Evolutionary conservation across 2,797 vertebrate species (phyloP), one percentile per base, ranked within the genome.

Genomic region (Clamator glandarius): DNA sequence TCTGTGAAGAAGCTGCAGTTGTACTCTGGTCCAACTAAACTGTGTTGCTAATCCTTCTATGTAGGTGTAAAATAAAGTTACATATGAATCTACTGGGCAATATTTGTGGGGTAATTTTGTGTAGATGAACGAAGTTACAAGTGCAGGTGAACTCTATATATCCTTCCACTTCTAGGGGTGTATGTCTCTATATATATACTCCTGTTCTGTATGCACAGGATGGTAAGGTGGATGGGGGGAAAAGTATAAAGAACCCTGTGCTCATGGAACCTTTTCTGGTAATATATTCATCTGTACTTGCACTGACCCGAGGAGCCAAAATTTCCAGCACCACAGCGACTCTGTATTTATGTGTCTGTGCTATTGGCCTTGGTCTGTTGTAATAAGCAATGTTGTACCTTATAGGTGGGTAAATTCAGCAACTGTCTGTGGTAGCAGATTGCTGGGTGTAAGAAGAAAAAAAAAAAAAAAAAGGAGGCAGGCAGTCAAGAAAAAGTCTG

Each of bases 261-360:
- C 12, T 50, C 12, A 4, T 23, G 35, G 21, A 26, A 36, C 0
- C 0, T 16, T 51, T 35, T 15, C 29, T 46, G 41, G 25, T 33
- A 15, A 15, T 62, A 5, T 48, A 16, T 19, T 89, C 2, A 11
- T 35, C 8, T 2, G 17, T 76, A 19, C 35, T 23, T 39, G 39
- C 26, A 29, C 12, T 4, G 13, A 46, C 17, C 8, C 14, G 48
- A 87, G 63, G 39, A 39, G 39, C 39, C 39, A 39, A 39, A 39
- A 51, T 55, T 66, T 39, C 24, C 23, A 54, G 12, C 8, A 5
- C 28, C 7, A 8, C 7, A 29, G 11, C 63, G 17, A 36, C 11
- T 57, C 7, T 64, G 21, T 62, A 8, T 64, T 59, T 63, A 26
- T 39, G 23, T 6, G 5, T 42, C 24, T 36, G 7, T 55, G 41